Percentiles rank a stretch among this genome's conserved stretches.
phyloP scores from a whole-genome alignment of 2,113 vertebrate species.

The Oncorhynchus kisutch region DNA sequence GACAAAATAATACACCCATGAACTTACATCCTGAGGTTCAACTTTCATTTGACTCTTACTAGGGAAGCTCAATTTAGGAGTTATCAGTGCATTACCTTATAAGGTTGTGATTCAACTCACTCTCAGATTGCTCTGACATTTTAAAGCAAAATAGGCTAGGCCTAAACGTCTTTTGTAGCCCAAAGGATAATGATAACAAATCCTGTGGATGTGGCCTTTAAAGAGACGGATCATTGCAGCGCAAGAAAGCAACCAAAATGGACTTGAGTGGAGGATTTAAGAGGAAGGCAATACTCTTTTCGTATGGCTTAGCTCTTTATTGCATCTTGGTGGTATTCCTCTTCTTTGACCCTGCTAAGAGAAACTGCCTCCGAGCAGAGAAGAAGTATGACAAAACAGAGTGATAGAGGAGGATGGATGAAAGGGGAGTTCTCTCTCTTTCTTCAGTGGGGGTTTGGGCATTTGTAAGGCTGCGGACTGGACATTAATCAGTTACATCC shows the following conservation, averaged over 20 bases:
- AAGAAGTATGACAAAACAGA: too few species aligned
- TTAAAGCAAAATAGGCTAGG: not conserved
- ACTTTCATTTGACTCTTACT: not conserved
- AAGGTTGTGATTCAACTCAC: too few species aligned
- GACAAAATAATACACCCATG: too few species aligned
- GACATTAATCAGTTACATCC: too few species aligned
- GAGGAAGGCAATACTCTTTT: not conserved
- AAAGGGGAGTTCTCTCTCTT: not conserved
- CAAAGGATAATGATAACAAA: not conserved
- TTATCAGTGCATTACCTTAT: not conserved
- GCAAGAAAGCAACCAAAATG: not conserved
- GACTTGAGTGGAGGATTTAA: constrained; percentile 2
- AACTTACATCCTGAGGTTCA: too few species aligned
- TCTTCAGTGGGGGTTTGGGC: not conserved
- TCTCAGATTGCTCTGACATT: not conserved
- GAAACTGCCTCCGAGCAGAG: too few species aligned
- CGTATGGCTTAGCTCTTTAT: not conserved
- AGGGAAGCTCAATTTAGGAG: not conserved
- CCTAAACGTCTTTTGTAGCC: not conserved
- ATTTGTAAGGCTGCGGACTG: not conserved
- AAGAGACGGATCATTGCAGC: not conserved
- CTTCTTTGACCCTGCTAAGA: not conserved
- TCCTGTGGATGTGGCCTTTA: not conserved
- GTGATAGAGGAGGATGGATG: too few species aligned
- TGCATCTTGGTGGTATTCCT: not conserved